Percentiles rank a stretch among this genome's conserved stretches.
These are phyloP conservation scores for Hyposoter dolosus DNA, from an alignment of 2,888 invertebrate genomes.

Conservation along the genomic window DNA sequence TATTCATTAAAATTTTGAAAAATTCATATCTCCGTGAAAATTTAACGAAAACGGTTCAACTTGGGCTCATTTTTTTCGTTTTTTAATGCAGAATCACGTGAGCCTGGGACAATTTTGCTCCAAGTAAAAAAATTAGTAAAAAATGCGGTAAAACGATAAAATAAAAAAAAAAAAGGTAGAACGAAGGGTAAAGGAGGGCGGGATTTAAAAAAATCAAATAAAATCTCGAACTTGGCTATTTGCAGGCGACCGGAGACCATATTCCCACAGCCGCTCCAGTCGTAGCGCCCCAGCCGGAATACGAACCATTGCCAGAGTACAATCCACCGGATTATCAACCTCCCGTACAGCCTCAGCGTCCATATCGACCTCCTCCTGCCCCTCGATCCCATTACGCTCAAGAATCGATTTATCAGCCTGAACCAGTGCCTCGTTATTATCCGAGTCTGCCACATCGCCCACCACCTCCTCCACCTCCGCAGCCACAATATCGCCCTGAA, in stretches of 20 bases:
- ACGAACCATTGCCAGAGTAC: slow-evolving; percentile 79
- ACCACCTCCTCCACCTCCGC: slow-evolving; percentile 71
- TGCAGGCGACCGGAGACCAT: slow-evolving; percentile 93
- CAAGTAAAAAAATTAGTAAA: no score
- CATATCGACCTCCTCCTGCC: slow-evolving; percentile 73
- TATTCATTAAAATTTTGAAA: no score
- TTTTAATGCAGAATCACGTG: no score
- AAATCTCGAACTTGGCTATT: neutral
- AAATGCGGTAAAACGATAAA: no score
- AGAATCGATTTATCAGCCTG: slow-evolving; percentile 71
- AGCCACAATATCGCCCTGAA: slow-evolving; percentile 70
- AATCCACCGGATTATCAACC: slow-evolving; percentile 81
- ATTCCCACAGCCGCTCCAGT: slow-evolving; percentile 85
- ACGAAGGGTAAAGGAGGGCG: no score
- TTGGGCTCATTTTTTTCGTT: no score
- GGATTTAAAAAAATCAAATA: no score
- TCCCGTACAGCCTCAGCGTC: slow-evolving; percentile 68
- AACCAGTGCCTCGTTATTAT: slow-evolving; percentile 69
- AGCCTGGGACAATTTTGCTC: no score
- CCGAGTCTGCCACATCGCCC: slow-evolving; percentile 73
- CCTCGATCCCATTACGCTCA: slow-evolving; percentile 76
- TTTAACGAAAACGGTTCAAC: no score
- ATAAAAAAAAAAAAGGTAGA: no score
- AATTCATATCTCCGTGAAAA: no score
- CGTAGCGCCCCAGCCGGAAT: slow-evolving; percentile 85